Evolutionary conservation across 92 coral and sea anemone species (phyloP).

Genomic region (Anthopleura xanthogrammica): DNA sequence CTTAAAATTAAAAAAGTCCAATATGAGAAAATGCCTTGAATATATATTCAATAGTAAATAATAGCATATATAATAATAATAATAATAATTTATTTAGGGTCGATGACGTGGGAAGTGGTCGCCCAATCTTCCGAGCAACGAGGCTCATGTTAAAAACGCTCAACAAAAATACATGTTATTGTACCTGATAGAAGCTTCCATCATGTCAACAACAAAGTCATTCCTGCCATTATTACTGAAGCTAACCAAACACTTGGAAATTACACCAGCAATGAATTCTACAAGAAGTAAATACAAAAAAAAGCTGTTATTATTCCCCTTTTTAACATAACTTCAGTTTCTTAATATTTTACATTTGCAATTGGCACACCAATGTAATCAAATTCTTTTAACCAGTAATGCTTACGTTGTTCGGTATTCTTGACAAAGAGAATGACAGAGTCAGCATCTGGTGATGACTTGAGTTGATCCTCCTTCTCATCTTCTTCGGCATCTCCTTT

Average conservation of each 20-base stretch:
- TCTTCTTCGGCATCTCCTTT: constrained; percentile 89
- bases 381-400: background rate
- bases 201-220: constrained; percentile 82
- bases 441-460: constrained; percentile 97
- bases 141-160: too few species aligned
- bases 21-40: background rate
- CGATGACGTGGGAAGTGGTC: too few species aligned
- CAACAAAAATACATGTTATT: too few species aligned
- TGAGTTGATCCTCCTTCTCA: constrained; percentile 75
- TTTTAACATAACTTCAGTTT: too few species aligned
- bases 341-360: too few species aligned
- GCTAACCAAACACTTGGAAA: constrained; percentile 85
- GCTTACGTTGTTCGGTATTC: constrained; percentile 79
- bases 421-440: constrained; percentile 86
- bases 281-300: background rate
- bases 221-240: constrained; percentile 89
- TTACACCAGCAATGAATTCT: constrained; percentile 90
- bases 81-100: too few species aligned
- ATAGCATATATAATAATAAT: too few species aligned
- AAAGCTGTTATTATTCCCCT: too few species aligned
- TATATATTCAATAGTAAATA: too few species aligned
- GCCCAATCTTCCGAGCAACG: too few species aligned
- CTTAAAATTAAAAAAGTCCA: constrained; percentile 24
- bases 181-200: constrained; percentile 95
- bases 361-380: too few species aligned